Base-by-base conservation (phyloP, 2,888 invertebrate genomes). In the Yponomeuta evonymella region DNA sequence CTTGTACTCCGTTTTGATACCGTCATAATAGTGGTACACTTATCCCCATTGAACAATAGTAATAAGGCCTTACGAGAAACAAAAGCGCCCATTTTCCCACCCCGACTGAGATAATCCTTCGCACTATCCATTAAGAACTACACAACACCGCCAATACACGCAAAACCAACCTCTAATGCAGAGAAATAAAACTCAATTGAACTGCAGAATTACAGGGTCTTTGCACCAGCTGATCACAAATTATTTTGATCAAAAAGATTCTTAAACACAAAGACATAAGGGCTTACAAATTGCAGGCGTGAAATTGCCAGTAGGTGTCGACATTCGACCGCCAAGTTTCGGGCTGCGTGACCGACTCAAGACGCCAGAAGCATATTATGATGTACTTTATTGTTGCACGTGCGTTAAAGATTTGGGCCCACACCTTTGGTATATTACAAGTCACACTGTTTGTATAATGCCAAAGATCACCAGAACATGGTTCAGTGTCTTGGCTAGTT, bases 71-170 rank as follows among this genome's bases (percentile, higher is more conserved):
- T 75, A 75, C 72, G 58, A 72, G 76, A 48, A 81, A 85, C 84
- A 84, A 83, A 82, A 63, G 81, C 78, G 74, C 75, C 73, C 3
- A 75, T 74, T 81, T 86, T 88, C 87, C 81, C 88, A 87, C 83
- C 81, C 43, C 51, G 51, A 15, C 15, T 58, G 51, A 58, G 12
- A 58, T 58, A 58, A 58, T 58, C 51, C 51, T 58, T 58, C 51
- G 15, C 51, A 58, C 51, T 58, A 15, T 58, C 51, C 15, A 58
- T 12, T 58, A 58, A 12, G 15, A 58, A 58, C 51, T 58, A 15
- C 51, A 12, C 12, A 65, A 65, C 33, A 65, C 65, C 29, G 29
- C 29, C 65, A 29, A 30, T 65, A 30, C 23, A 65, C 29, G 30
- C 33, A 11, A 65, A 48, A 68, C 15, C 48, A 33, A 48, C 4